Evolutionary conservation across 2,113 vertebrate genomes (phyloP).

Genomic region (Solea senegalensis): DNA sequence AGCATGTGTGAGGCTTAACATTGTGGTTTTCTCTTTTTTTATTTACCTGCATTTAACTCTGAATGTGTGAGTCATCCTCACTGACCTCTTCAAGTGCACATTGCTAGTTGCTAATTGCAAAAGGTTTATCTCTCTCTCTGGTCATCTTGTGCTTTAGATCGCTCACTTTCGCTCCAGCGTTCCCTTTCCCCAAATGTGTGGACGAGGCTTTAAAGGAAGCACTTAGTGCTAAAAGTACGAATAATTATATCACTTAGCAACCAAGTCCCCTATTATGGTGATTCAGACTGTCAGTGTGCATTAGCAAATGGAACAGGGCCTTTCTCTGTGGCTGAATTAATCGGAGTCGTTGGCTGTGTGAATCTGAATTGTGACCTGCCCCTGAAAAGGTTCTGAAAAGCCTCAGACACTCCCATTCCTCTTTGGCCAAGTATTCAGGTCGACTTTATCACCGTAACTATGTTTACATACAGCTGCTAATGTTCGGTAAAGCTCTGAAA

Average conservation of each 20-base stretch:
- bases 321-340: conserved; percentile 51
- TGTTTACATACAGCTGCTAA: conserved; percentile 4
- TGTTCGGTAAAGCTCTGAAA: not conserved
- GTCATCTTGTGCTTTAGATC: conserved; percentile 19
- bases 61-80: conserved; percentile 32
- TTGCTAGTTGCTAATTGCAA: conserved; percentile 7
- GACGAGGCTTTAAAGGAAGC: conserved; percentile 63
- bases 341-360: conserved; percentile 28
- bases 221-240: conserved; percentile 61
- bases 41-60: conserved; percentile 10
- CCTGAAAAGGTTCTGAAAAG: conserved; percentile 14
- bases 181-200: conserved; percentile 40
- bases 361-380: conserved; percentile 38
- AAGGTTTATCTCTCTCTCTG: conserved; percentile 23
- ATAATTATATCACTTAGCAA: conserved; percentile 68
- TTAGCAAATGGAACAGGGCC: conserved; percentile 61
- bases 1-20: not conserved
- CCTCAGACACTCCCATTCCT: conserved; percentile 4
- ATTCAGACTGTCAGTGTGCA: conserved; percentile 63
- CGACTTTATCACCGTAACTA: not conserved
- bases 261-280: conserved; percentile 62
- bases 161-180: conserved; percentile 2
- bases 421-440: conserved; percentile 5
- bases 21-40: conserved; percentile 1
- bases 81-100: conserved; percentile 28